phyloP scores from a whole-genome alignment of 2,797 vertebrate species.

The Sorex maritimensis region DNA sequence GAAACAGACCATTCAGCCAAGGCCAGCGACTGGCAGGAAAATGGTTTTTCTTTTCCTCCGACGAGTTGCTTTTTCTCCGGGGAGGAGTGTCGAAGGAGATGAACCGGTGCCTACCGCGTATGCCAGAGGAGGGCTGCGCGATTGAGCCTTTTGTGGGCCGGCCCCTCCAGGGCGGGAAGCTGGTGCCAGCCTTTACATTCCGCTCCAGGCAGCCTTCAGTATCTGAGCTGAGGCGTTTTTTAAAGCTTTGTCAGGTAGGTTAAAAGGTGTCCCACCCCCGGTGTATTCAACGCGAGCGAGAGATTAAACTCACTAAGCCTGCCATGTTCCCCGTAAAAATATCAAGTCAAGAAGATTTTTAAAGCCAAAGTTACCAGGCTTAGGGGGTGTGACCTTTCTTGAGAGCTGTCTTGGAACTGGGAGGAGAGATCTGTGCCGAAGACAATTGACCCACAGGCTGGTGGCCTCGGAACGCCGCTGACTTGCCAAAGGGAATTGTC shows the following conservation, averaged over 20 bases:
- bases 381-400: constrained; percentile 71
- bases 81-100: background rate
- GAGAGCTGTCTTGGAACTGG: background rate
- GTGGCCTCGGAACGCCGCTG: background rate
- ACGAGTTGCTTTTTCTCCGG: background rate
- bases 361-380: constrained; percentile 63
- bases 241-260: constrained; percentile 75
- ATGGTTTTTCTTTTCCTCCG: background rate
- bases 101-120: background rate
- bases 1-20: background rate
- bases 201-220: constrained; percentile 72
- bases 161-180: background rate
- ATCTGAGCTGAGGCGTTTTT: constrained; percentile 71
- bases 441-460: constrained; percentile 19
- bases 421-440: constrained; percentile 28
- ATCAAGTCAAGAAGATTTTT: constrained; percentile 76
- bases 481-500: background rate
- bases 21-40: background rate
- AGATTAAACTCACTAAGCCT: constrained; percentile 79
- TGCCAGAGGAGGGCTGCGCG: background rate
- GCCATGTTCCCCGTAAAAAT: constrained; percentile 71
- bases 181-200: background rate
- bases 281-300: constrained; percentile 70
- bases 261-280: constrained; percentile 71
- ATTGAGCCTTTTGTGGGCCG: background rate